These are phyloP conservation scores for Teleogryllus oceanicus DNA, from an alignment of 2,888 invertebrate genomes.

Conservation along the genomic window DNA sequence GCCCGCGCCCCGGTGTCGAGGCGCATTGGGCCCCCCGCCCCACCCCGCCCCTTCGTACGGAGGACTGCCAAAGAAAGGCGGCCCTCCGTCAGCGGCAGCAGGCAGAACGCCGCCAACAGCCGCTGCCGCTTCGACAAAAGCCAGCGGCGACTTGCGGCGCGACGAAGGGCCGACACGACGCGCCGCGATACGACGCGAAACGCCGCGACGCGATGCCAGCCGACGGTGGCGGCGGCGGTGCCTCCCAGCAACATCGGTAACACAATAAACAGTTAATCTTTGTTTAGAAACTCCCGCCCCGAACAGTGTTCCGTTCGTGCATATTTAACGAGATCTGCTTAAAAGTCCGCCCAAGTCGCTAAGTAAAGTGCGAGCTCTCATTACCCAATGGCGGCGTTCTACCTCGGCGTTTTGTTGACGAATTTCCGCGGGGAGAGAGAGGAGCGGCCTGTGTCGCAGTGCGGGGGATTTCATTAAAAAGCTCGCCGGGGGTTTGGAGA, in stretches of 20 bases:
- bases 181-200: too few relatives aligned
- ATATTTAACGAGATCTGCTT: constrained; percentile 18
- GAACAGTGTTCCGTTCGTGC: not conserved
- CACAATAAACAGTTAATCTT: constrained; percentile 1
- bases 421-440: not conserved
- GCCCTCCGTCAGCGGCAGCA: not conserved
- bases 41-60: not conserved
- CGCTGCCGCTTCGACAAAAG: too few relatives aligned
- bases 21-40: not conserved
- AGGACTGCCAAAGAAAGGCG: not conserved
- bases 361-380: constrained; percentile 10
- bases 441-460: not conserved
- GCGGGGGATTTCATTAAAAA: constrained; percentile 18
- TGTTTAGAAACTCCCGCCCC: constrained; percentile 5
- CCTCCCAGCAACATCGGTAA: constrained; percentile 1
- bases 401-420: constrained; percentile 9
- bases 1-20: too few relatives aligned
- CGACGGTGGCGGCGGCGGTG: too few relatives aligned
- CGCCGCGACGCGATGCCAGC: too few relatives aligned
- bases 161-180: too few relatives aligned
- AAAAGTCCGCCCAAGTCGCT: not conserved
- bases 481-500: not conserved
- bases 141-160: too few relatives aligned
- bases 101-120: not conserved
- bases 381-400: constrained; percentile 7